Evolutionary conservation across 2,113 vertebrate genomes (phyloP), one percentile per base, ranked within the genome.

Genomic region (Myanophis thanlyinensis): DNA sequence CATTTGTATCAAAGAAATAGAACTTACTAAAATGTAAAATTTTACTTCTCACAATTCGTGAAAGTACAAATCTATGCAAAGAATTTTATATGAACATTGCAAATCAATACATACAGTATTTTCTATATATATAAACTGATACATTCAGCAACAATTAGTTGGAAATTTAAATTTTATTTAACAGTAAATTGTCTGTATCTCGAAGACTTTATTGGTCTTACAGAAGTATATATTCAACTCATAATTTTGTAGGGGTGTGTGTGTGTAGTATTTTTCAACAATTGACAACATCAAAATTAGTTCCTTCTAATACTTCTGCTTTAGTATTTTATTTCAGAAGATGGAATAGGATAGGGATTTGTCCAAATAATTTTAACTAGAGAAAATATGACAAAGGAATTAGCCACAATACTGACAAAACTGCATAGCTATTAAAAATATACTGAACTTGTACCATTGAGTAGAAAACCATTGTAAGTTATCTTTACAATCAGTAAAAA

Each of bases 1-100:
- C 85, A 91, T 96, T 94, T 94, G 44, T 95, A 95, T 91, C 90
- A 96, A 96, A 94, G 93, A 93, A 96, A 94, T 53, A 86, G 95
- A 89, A 94, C 86, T 89, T 93, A 95, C 93, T 94, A 96, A 97
- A 85, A 53, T 88, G 94, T 92, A 95, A 97, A 95, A 40, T 62
- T 48, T 85, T 93, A 48, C 22, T 51, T 46, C 23, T 95, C 92
- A 91, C 90, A 93, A 92, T 85, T 90, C 90, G 92, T 93, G 91
- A 92, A 62, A 93, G 88, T 59, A 91, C 48, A 96, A 95, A 95
- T 91, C 88, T 91, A 96, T 97, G 95, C 93, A 94, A 94, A 92
- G 94, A 95, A 96, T 94, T 93, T 93, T 91, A 95, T 89, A 94
- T 93, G 93, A 93, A 91, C 46, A 93, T 13, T 12, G 84, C 53